A percentile compares a stretch with the other conserved stretches of the same genome.
These are phyloP conservation scores for Mantis religiosa DNA, from an alignment of 2,888 invertebrate species.

Conservation along the genomic window DNA sequence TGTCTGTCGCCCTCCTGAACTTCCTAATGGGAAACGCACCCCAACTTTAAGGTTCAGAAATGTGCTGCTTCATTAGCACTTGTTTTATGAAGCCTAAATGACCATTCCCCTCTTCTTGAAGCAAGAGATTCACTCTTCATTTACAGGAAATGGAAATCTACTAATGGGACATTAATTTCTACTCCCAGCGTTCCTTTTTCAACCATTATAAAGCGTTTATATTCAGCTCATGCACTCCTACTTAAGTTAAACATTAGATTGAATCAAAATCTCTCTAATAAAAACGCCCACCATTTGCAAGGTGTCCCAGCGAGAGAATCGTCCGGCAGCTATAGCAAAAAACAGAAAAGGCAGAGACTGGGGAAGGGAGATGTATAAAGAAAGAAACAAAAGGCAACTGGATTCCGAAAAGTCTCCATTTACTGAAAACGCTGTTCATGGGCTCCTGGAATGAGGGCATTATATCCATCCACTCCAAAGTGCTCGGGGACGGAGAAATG, in stretches of 20 bases:
- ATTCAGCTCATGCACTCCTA: not conserved
- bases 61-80: not conserved
- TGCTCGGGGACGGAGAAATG: not conserved
- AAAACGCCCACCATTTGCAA: not conserved
- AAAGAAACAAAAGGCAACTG: not conserved
- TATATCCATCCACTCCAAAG: not conserved
- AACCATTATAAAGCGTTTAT: not conserved
- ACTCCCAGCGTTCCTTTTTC: not conserved
- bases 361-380: not conserved
- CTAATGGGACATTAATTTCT: not conserved
- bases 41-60: not conserved
- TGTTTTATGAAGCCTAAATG: not conserved
- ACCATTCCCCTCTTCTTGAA: not conserved
- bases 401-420: not conserved
- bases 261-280: not conserved
- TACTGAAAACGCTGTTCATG: not conserved
- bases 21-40: not conserved
- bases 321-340: not conserved
- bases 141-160: not conserved
- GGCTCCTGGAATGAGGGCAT: not conserved
- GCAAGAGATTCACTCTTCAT: not conserved
- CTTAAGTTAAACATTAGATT: not conserved
- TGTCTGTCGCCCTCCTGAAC: not conserved
- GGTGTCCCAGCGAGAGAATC: not conserved
- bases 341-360: not conserved